Evolutionary conservation across 1,140 invertebrate species (phyloP), one percentile per base, ranked within the genome.

Genomic region (Calycopis cecrops): DNA sequence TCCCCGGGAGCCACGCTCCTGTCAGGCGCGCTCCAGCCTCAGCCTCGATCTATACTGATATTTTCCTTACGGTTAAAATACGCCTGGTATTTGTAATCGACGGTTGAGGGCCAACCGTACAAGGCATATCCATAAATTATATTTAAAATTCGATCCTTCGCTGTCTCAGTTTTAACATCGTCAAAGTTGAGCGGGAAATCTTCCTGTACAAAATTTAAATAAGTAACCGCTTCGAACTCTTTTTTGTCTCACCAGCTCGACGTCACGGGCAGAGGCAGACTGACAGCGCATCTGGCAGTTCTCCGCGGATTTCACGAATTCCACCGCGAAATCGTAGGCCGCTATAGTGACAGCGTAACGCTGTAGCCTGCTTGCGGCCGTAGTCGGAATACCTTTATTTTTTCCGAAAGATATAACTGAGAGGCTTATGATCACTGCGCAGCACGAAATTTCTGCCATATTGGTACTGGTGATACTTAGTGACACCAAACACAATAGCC

Each of bases 401-500:
- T 42, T 8, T 3, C 48, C 55, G n/a, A 12, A 50, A 57, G 6
- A 50, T 50, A 10, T 40, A 44, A 10, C 18, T 38, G 4, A 52
- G 35, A 1, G 35, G 50, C 16, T 18, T 34, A 17, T 37, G 34
- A 28, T 52, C 34, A 52, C 16, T 52, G 11, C 35, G 8, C 18
- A 40, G 37, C 4, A 37, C 18, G 18, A 52, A 52, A 42, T 14
- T 9, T 7, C 50, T 34, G 11, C 50, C 34, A 11, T 52, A 52
- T 3, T 17, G 12, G 37, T 38, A 52, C 16, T 52, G 50, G 33
- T 57, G 48, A 10, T 50, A 35, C n/a, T 28, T 18, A 28, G 21
- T 28, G 2, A 28, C 2, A 28, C 53, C 37, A 63, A 67, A 89
- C 6, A 89, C 72, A 17, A 90, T 77, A 4, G 79, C 85, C 10